Base-by-base conservation (phyloP, 2,888 invertebrate genomes). In the Galeruca laticollis region DNA sequence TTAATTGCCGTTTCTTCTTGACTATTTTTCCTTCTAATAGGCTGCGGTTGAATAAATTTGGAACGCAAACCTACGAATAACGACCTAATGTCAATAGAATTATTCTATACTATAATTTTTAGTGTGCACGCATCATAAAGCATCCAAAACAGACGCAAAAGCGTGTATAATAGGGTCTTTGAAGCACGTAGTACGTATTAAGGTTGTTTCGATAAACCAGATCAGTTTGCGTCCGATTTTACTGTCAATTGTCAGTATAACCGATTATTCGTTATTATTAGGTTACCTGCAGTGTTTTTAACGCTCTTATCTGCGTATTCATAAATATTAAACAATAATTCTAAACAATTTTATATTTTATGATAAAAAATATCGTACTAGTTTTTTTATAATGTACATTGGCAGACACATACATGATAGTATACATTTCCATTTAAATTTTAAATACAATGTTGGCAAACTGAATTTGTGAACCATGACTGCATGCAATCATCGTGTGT, bases 391-490 rank as follows among this genome's bases (percentile, higher is more conserved):
- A 47, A 47, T 47, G 2, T 2, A 15, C 18, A 47, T 9, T 47
- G 8, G 18, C 9, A 18, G n/a, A 40, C n/a, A 40, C n/a, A 5
- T 13, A 40, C 40, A 37, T 11, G 35, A 37, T 11, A n/a, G n/a
- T n/a, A n/a, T n/a, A 40, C n/a, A 40, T 40, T 13, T n/a, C 47
- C 47, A 8, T 47, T 15, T 47, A n/a, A 47, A 40, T n/a, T 40
- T 40, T n/a, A 40, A 40, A 40, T 40, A 40, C 40, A 40, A 9
- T 15, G 47, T 47, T 47, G 47, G 47, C 18, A 9, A 47, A 18
- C 47, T 18, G 18, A 47, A 15, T 47, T 47, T 18, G 47, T 47
- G 47, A 47, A 18, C 47, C 47, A 18, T 47, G 47, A 47, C 47
- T 47, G 18, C 47, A 15, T 18, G 47, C 18, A 18, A 18, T 18